Evolutionary conservation across 2,797 vertebrate genomes (phyloP).

Genomic region (Meda fulgida): DNA sequence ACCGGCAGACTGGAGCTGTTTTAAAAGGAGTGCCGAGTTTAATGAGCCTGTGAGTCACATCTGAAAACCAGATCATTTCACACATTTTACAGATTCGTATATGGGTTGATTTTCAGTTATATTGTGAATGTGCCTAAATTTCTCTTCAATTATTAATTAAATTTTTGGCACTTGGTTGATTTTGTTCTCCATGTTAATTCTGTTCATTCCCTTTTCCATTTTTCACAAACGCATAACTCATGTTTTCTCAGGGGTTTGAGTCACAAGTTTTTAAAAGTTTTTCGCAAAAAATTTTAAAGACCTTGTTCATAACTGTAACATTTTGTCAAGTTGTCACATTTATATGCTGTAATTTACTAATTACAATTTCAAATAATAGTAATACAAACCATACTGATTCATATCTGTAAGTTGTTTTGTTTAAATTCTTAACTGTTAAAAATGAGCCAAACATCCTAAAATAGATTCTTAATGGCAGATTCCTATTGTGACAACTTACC

Average conservation of each 20-base stretch:
- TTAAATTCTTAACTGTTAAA: neutral
- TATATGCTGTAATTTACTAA: neutral
- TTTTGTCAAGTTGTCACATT: neutral
- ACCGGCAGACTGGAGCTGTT: conserved; percentile 23
- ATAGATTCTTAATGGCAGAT: neutral
- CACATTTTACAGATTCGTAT: neutral
- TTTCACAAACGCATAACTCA: neutral
- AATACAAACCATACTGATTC: neutral
- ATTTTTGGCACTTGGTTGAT: conserved; percentile 24
- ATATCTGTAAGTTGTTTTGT: neutral
- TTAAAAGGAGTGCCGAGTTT: conserved; percentile 7
- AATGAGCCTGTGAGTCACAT: conserved; percentile 20
- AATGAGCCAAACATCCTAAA: neutral
- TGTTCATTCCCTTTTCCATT: neutral
- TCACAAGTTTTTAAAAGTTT: too few relatives aligned
- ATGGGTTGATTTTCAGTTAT: neutral
- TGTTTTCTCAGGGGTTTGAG: neutral
- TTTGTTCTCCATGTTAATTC: conserved; percentile 16
- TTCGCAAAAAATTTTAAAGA: neutral
- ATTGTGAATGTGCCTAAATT: neutral
- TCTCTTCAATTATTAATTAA: neutral
- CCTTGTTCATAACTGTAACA: neutral
- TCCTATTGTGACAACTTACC: too few relatives aligned
- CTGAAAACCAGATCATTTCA: conserved; percentile 4
- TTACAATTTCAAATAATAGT: neutral